phyloP scores from a whole-genome alignment of 1,140 invertebrate species.

The Bursaphelenchus mucronatus region DNA sequence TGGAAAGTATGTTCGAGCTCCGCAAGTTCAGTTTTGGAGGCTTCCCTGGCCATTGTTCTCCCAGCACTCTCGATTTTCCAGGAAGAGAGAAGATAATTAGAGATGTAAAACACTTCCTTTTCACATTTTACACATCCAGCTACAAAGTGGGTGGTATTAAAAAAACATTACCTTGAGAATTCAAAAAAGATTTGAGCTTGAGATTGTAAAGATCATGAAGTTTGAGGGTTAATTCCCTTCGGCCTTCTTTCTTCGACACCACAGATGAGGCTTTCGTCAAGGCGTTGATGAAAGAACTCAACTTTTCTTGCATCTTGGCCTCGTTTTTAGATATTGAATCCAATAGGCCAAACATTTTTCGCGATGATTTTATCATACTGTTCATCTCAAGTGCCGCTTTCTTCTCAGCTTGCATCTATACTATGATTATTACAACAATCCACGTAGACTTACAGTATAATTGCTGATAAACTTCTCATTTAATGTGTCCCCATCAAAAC shows the following conservation, averaged over 20 bases:
- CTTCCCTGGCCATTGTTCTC: conserved; percentile 12
- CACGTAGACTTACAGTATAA: conserved; percentile 34
- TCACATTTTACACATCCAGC: conserved; percentile 18
- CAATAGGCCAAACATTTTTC: not conserved
- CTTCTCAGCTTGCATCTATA: no score
- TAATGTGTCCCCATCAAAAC: conserved; percentile 36
- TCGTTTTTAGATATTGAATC: conserved; percentile 26
- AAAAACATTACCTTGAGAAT: conserved; percentile 32
- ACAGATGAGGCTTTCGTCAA: conserved; percentile 23
- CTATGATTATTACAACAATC: no score
- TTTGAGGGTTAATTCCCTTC: conserved; percentile 26
- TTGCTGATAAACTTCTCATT: conserved; percentile 32
- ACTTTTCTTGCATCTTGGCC: conserved; percentile 28
- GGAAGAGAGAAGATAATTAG: conserved; percentile 34
- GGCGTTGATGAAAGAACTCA: conserved; percentile 23
- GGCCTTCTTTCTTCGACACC: conserved; percentile 36
- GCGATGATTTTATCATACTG: no score
- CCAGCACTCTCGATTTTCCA: conserved; percentile 32
- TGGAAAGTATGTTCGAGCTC: conserved; percentile 27
- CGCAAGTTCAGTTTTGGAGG: conserved; percentile 22
- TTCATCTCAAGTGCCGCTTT: no score
- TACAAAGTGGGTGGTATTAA: not conserved
- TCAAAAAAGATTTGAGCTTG: conserved; percentile 24
- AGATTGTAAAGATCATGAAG: conserved; percentile 39
- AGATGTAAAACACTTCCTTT: conserved; percentile 21